Evolutionary conservation across 2,113 vertebrate genomes (phyloP).

Genomic region (Turdus rufiventris): DNA sequence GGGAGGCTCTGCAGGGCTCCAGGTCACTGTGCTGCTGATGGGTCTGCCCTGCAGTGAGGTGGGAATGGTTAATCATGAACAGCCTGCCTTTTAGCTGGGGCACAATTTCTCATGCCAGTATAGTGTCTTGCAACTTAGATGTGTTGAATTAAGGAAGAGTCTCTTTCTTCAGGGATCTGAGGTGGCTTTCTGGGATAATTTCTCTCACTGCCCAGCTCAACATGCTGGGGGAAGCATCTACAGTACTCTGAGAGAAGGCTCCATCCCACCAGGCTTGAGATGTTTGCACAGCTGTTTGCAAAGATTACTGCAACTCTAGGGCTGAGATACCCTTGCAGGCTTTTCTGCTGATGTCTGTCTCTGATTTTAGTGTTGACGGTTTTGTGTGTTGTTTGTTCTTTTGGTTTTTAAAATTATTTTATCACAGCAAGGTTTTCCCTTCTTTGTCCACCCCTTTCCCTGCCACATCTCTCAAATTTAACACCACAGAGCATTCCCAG

Average conservation of each 20-base stretch:
- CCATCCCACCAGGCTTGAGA: not conserved
- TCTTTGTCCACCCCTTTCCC: not conserved
- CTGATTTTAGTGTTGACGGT: not conserved
- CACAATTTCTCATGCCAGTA: not conserved
- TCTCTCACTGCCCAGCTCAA: not conserved
- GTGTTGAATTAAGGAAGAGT: not conserved
- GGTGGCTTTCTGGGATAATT: not conserved
- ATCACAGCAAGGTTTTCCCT: not conserved
- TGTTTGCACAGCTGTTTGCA: constrained; percentile 22
- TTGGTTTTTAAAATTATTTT: not conserved
- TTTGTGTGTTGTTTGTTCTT: not conserved
- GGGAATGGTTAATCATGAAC: not conserved
- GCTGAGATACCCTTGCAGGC: not conserved
- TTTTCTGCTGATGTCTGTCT: not conserved
- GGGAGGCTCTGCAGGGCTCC: not conserved
- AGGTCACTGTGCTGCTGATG: not conserved
- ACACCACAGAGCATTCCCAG: not conserved
- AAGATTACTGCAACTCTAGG: not conserved
- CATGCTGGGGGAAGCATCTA: not conserved
- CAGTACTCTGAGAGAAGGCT: not conserved
- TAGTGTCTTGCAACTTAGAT: not conserved
- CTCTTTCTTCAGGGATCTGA: not conserved
- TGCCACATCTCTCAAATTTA: not conserved
- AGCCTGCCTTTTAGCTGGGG: not conserved
- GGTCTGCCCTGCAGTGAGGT: not conserved